Percentiles rank a stretch among this genome's conserved stretches.
These are phyloP conservation scores for Pollenia labialis DNA, from an alignment of 2,888 invertebrate species.

Conservation along the genomic window DNA sequence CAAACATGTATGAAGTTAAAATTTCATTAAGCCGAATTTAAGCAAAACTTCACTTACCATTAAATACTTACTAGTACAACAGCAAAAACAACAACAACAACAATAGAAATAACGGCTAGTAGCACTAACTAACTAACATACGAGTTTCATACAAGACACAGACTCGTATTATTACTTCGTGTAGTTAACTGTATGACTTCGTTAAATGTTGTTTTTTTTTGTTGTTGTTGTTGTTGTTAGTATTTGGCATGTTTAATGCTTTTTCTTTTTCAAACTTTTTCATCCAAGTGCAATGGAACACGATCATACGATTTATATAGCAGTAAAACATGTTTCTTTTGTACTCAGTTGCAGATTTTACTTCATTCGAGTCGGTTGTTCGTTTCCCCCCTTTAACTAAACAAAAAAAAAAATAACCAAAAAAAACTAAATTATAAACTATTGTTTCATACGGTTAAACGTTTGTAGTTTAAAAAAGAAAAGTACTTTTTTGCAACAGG, in stretches of 20 bases:
- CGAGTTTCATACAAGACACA: constrained; percentile 1
- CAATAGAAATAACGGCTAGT: background rate
- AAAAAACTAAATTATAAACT: constrained; percentile 35
- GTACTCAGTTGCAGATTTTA: constrained; percentile 82
- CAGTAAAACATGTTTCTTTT: constrained; percentile 81
- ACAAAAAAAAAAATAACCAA: background rate
- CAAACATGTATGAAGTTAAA: constrained; percentile 35
- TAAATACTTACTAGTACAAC: background rate
- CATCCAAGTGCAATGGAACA: constrained; percentile 50
- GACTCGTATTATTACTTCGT: constrained; percentile 25
- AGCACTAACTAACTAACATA: constrained; percentile 26
- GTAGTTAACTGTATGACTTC: constrained; percentile 48
- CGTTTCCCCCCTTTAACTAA: constrained; percentile 28
- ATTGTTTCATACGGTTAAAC: constrained; percentile 43
- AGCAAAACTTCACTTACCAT: constrained; percentile 56
- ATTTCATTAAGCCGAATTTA: constrained; percentile 30
- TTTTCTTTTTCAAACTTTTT: constrained; percentile 43
- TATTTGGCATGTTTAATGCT: constrained; percentile 20
- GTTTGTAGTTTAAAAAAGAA: constrained; percentile 17
- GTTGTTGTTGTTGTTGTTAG: constrained; percentile 50
- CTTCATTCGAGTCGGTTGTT: constrained; percentile 77
- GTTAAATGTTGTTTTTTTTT: constrained; percentile 46
- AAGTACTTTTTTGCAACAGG: constrained; percentile 37
- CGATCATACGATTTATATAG: constrained; percentile 80
- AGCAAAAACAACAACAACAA: background rate